A percentile compares a stretch with the other conserved stretches of the same genome.
Evolutionary conservation across 2,888 invertebrate species (phyloP).

Genomic region (Teleiodes luculella): DNA sequence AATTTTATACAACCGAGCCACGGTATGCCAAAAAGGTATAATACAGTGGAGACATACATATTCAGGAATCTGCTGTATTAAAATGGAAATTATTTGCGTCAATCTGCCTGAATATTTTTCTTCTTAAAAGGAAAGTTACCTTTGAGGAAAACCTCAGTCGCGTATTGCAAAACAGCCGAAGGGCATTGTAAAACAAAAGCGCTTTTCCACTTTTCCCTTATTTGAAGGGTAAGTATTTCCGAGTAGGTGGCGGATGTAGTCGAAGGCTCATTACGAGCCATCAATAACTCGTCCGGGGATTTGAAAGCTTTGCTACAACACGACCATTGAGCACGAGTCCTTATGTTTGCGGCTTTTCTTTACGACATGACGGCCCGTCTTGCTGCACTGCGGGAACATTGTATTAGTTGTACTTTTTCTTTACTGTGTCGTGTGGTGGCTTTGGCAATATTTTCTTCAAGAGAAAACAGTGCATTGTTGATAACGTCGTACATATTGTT

Average conservation of each 20-base stretch:
- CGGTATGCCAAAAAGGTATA: conserved; percentile 27
- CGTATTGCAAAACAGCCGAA: not conserved
- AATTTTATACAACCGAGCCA: conserved; percentile 47
- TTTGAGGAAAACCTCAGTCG: not conserved
- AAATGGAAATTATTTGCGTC: conserved; percentile 15
- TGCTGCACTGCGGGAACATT: conserved; percentile 31
- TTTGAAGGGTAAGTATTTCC: conserved; percentile 1
- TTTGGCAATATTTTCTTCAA: not conserved
- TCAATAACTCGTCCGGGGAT: conserved; percentile 41
- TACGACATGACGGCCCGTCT: conserved; percentile 38
- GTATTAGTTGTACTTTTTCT: conserved; percentile 36
- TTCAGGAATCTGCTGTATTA: conserved; percentile 16
- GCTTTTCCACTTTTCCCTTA: not conserved
- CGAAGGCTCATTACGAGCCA: conserved; percentile 42
- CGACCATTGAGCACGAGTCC: conserved; percentile 27
- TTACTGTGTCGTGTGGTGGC: conserved; percentile 19
- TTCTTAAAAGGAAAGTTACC: not conserved
- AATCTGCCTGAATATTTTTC: conserved; percentile 7
- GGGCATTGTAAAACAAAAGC: conserved; percentile 2
- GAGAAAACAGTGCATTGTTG: not conserved
- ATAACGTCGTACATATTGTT: not conserved
- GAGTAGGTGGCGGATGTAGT: conserved; percentile 30
- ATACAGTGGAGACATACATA: conserved; percentile 24
- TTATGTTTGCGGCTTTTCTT: conserved; percentile 40
- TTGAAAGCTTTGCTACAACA: conserved; percentile 29